phyloP scores from a whole-genome alignment of 2,113 vertebrate species.

The Sisor rabdophorus region DNA sequence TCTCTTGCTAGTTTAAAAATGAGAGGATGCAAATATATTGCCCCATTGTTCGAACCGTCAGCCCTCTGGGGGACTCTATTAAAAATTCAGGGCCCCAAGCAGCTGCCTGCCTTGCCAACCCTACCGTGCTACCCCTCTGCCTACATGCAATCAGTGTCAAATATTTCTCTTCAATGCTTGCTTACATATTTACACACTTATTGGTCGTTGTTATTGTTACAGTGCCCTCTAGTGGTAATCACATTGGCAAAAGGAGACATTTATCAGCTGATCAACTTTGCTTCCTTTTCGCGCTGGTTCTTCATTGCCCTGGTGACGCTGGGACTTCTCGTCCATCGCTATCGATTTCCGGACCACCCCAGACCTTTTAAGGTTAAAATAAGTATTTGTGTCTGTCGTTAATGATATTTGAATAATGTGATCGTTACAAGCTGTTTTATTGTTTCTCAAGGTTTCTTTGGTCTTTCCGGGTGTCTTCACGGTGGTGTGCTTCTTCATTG shows the following conservation, averaged over 20 bases:
- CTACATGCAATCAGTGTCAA: not conserved
- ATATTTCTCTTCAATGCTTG: not conserved
- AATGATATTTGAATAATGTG: not conserved
- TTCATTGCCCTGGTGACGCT: constrained; percentile 81
- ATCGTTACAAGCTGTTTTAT: not conserved
- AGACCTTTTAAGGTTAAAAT: constrained; percentile 78
- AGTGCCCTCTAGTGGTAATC: constrained; percentile 76
- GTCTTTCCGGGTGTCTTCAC: constrained; percentile 82
- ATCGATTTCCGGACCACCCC: constrained; percentile 72
- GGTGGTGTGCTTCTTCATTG: constrained; percentile 91
- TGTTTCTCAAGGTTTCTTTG: constrained; percentile 77
- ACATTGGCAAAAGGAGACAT: constrained; percentile 77
- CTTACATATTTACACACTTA: not conserved
- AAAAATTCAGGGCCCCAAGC: too few relatives aligned
- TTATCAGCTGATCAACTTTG: constrained; percentile 81
- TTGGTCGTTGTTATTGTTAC: constrained; percentile 27
- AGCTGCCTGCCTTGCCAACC: too few relatives aligned
- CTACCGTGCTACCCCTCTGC: too few relatives aligned
- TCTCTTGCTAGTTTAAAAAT: too few relatives aligned
- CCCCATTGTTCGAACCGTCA: too few relatives aligned
- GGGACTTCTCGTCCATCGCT: constrained; percentile 79
- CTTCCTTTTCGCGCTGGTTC: constrained; percentile 84
- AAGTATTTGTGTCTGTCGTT: not conserved
- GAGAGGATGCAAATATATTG: too few relatives aligned
- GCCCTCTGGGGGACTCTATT: too few relatives aligned